A percentile compares a stretch with the other conserved stretches of the same genome.
Conservation (phyloP, 2,113 vertebrate species). For the Passer domesticus region DNA sequence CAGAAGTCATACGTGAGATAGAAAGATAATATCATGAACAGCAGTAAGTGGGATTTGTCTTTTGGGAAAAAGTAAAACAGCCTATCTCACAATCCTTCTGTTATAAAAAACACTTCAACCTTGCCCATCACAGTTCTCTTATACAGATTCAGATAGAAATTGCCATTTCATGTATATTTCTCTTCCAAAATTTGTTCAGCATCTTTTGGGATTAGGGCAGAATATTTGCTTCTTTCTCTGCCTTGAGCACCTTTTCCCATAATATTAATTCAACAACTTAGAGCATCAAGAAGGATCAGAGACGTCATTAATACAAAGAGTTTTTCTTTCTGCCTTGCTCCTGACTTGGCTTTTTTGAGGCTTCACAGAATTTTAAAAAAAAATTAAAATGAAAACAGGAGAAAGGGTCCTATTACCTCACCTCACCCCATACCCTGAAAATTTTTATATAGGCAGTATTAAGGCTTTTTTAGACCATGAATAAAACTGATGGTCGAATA, state of each 20-base stretch:
- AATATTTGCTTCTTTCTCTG: slow-evolving; percentile 62
- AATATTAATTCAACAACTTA: slow-evolving; percentile 56
- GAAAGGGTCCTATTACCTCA: not conserved
- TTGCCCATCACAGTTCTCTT: not conserved
- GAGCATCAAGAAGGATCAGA: slow-evolving; percentile 38
- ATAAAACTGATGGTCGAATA: not conserved
- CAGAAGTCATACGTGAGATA: not conserved
- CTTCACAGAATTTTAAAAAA: not conserved
- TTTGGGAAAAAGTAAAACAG: not conserved
- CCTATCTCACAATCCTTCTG: not conserved
- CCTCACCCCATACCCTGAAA: not conserved
- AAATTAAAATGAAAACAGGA: not conserved
- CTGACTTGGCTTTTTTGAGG: slow-evolving; percentile 37
- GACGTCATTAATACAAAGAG: slow-evolving; percentile 46
- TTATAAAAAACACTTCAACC: not conserved
- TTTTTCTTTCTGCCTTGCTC: slow-evolving; percentile 46
- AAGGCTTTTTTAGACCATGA: not conserved
- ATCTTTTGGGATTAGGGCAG: slow-evolving; percentile 34
- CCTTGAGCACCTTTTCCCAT: slow-evolving; percentile 36
- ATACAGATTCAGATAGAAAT: not conserved
- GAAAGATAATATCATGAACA: not conserved
- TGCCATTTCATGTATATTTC: not conserved
- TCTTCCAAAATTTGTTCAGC: slow-evolving; percentile 40
- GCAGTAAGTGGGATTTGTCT: not conserved
- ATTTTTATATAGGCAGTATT: not conserved